phyloP scores from a whole-genome alignment of 1,140 invertebrate genomes.

The Chrysoperla carnea region DNA sequence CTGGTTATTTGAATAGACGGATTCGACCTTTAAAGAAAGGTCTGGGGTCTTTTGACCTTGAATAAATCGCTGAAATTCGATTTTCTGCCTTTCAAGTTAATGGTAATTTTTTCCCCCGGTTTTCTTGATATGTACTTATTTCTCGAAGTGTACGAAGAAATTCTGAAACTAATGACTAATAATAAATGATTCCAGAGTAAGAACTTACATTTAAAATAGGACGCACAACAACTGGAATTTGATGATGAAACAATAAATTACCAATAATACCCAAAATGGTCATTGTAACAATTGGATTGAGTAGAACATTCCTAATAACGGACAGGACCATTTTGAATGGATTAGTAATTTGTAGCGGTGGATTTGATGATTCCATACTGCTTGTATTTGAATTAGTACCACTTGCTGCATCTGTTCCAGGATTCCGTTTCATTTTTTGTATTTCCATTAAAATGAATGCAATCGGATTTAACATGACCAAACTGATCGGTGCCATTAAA shows the following conservation, averaged over 20 bases:
- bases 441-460: conserved; percentile 85
- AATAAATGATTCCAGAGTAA: too few relatives aligned
- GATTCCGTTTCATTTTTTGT: conserved; percentile 26
- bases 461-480: conserved; percentile 84
- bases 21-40: too few relatives aligned
- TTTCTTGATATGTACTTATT: too few relatives aligned
- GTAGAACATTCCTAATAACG: conserved; percentile 48
- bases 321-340: conserved; percentile 23
- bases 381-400: conserved; percentile 3
- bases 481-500: conserved; percentile 82
- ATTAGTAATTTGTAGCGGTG: conserved; percentile 12
- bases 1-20: too few relatives aligned
- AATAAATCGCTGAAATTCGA: too few relatives aligned
- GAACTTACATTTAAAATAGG: conserved; percentile 54
- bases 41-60: too few relatives aligned
- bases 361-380: conserved; percentile 5
- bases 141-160: too few relatives aligned
- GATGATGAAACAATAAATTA: conserved; percentile 65
- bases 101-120: too few relatives aligned
- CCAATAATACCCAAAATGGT: conserved; percentile 77
- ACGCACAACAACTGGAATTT: conserved; percentile 54
- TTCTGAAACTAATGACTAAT: too few relatives aligned
- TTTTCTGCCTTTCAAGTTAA: too few relatives aligned
- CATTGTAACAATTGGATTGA: conserved; percentile 87
- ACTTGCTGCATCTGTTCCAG: conserved; percentile 22